These are phyloP conservation scores for Chrysotoxum bicinctum DNA, from an alignment of 2,888 invertebrate species.

Conservation along the genomic window DNA sequence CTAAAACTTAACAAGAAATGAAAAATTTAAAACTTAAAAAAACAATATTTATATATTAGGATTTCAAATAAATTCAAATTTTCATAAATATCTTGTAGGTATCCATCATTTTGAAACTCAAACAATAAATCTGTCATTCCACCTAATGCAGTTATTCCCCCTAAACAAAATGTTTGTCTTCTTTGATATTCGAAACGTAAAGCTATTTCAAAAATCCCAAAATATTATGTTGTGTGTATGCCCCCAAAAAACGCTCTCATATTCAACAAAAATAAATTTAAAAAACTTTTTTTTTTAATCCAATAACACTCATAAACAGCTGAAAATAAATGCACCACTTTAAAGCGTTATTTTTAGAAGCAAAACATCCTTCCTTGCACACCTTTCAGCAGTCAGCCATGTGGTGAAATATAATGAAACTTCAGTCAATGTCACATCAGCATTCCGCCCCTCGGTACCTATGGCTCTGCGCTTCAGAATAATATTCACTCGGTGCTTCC, in stretches of 20 bases:
- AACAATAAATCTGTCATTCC: conserved; percentile 1
- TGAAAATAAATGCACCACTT: conserved; percentile 58
- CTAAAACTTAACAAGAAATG: too few species aligned
- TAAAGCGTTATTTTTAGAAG: conserved; percentile 51
- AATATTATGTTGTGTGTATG: neutral
- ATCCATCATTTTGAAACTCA: neutral
- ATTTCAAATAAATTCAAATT: neutral
- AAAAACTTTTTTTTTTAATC: neutral
- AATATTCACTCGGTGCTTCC: conserved; percentile 44
- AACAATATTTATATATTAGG: neutral
- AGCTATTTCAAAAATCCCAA: neutral
- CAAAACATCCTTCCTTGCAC: conserved; percentile 27
- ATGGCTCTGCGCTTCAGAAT: neutral
- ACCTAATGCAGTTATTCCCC: neutral
- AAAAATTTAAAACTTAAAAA: neutral
- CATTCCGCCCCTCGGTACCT: neutral
- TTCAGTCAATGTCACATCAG: conserved; percentile 64
- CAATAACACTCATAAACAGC: conserved; percentile 23
- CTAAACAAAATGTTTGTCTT: neutral
- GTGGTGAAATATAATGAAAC: conserved; percentile 40
- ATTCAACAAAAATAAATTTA: conserved; percentile 4
- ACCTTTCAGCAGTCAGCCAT: conserved; percentile 43
- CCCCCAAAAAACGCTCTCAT: neutral
- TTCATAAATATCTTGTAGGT: neutral
- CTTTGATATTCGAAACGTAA: conserved; percentile 14